phyloP scores from a whole-genome alignment of 1,140 invertebrate species.

The Bombus ignitus region DNA sequence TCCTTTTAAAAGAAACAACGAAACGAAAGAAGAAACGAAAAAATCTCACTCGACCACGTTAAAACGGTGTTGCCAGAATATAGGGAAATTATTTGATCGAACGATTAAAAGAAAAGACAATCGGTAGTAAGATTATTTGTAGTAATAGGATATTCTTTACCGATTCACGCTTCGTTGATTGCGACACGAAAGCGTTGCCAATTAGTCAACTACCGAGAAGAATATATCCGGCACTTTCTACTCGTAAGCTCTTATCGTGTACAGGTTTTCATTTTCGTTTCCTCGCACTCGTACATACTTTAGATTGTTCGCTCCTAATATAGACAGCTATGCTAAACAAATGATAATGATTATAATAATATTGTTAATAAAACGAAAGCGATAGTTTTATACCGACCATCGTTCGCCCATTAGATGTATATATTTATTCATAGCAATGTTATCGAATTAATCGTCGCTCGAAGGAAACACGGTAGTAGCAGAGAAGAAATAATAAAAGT shows the following conservation, averaged over 20 bases:
- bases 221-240: conserved; percentile 22
- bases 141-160: not conserved
- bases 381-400: not conserved
- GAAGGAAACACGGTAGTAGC: too few species aligned
- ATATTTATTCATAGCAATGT: not conserved
- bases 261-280: conserved; percentile 13
- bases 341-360: not conserved
- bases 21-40: not conserved
- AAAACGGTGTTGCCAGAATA: too few species aligned
- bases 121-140: not conserved
- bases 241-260: not conserved
- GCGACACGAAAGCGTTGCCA: conserved; percentile 38
- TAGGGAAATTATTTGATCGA: not conserved
- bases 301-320: not conserved
- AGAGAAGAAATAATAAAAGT: too few species aligned
- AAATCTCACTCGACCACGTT: not conserved
- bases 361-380: not conserved
- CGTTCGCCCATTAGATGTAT: not conserved
- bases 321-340: not conserved
- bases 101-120: not conserved
- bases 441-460: not conserved
- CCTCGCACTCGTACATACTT: not conserved
- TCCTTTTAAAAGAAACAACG: not conserved
- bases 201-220: conserved; percentile 27
- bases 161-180: not conserved